Percentiles rank a stretch among this genome's conserved stretches.
Conservation (phyloP, 1,140 invertebrate species). For the Mizuhopecten yessoensis region DNA sequence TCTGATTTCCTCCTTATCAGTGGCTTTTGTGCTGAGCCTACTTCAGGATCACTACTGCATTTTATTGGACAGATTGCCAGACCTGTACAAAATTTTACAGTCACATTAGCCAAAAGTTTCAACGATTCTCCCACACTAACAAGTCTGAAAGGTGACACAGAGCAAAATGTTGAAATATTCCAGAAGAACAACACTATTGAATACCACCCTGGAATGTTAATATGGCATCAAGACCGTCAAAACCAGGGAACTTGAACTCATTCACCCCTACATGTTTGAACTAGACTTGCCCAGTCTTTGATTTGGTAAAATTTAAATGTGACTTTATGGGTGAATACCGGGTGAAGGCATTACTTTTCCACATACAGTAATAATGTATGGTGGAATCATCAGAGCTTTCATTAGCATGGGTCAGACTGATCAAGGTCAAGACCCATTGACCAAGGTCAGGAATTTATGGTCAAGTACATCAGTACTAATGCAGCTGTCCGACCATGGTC, state of each 20-base stretch:
- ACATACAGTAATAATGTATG: too few species aligned
- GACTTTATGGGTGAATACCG: too few species aligned
- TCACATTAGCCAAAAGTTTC: background rate
- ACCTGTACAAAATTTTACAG: background rate
- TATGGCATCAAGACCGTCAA: background rate
- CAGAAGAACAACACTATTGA: background rate
- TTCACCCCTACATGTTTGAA: too few species aligned
- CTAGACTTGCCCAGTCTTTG: too few species aligned
- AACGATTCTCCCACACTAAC: background rate
- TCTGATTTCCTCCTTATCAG: background rate
- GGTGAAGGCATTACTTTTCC: too few species aligned
- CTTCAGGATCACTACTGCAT: background rate
- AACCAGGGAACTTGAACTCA: too few species aligned
- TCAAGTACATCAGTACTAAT: too few species aligned
- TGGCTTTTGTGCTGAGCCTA: too few species aligned
- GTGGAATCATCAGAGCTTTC: too few species aligned
- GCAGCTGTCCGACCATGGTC: too few species aligned
- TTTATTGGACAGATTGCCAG: background rate
- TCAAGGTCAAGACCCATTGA: background rate
- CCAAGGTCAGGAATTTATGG: too few species aligned
- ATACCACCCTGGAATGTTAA: background rate
- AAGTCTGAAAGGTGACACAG: background rate
- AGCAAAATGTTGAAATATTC: background rate
- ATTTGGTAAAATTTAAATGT: too few species aligned
- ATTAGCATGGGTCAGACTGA: background rate